Conservation (phyloP, 2,797 vertebrate species). For the Eutrigla gurnardus region DNA sequence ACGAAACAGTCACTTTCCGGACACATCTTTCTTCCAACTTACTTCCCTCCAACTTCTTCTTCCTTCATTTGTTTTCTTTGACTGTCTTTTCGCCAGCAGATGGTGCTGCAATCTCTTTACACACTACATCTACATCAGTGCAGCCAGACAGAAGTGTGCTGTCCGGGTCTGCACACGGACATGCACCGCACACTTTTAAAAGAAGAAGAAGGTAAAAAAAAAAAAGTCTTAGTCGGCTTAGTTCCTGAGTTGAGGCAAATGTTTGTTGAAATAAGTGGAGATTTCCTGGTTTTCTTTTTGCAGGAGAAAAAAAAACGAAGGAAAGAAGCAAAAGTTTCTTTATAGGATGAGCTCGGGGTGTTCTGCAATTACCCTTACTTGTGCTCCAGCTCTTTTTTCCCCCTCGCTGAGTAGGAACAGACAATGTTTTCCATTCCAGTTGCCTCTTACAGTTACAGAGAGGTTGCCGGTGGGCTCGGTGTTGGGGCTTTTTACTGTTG, state of each 20-base stretch:
- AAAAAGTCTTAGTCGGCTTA: constrained; percentile 71
- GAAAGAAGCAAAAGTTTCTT: constrained; percentile 60
- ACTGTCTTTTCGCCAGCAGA: constrained; percentile 78
- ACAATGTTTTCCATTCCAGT: constrained; percentile 71
- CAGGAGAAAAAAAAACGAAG: constrained; percentile 43
- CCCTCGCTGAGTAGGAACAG: constrained; percentile 68
- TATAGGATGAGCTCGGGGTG: constrained; percentile 78
- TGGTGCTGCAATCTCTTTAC: constrained; percentile 84
- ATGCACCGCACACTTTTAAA: constrained; percentile 42
- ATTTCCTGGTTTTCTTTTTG: constrained; percentile 89
- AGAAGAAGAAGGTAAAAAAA: constrained; percentile 57
- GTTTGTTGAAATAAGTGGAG: constrained; percentile 94
- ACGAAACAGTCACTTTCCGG: neutral
- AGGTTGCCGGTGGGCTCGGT: constrained; percentile 62
- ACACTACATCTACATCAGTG: constrained; percentile 35
- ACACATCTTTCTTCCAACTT: constrained; percentile 15
- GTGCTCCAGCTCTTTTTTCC: constrained; percentile 57
- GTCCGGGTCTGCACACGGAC: constrained; percentile 54
- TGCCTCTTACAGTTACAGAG: constrained; percentile 67
- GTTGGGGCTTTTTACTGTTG: constrained; percentile 55
- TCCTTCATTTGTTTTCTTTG: neutral
- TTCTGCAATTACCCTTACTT: constrained; percentile 69
- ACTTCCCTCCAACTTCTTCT: constrained; percentile 22
- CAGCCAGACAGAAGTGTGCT: constrained; percentile 46
- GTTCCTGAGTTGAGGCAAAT: constrained; percentile 88